Evolutionary conservation across 2,888 invertebrate species (phyloP).

Genomic region (Nineta flava): DNA sequence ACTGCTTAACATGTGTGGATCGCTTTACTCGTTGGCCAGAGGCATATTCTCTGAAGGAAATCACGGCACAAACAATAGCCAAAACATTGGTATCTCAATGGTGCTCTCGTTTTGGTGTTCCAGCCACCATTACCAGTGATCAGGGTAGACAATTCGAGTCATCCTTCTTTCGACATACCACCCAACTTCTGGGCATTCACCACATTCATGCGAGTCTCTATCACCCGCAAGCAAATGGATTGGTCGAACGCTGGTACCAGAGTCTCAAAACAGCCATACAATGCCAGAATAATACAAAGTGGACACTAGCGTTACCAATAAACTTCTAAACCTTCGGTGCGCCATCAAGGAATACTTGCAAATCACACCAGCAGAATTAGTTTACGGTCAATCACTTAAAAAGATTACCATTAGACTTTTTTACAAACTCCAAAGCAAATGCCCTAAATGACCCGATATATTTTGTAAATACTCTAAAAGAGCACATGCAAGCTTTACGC

Average conservation of each 20-base stretch:
- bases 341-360: conserved; percentile 17
- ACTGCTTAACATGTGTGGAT: conserved; percentile 15
- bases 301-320: not conserved
- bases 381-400: conserved; percentile 17
- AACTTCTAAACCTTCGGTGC: conserved; percentile 12
- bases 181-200: conserved; percentile 9
- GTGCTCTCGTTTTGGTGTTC: conserved; percentile 19
- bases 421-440: too few relatives aligned
- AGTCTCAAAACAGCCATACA: not conserved
- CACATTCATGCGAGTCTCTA: conserved; percentile 8
- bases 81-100: conserved; percentile 20
- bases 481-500: too few relatives aligned
- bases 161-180: conserved; percentile 12
- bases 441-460: too few relatives aligned
- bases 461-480: too few relatives aligned
- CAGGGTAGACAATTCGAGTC: conserved; percentile 19
- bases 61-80: too few relatives aligned
- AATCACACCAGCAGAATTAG: conserved; percentile 14
- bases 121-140: conserved; percentile 18
- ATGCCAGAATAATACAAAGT: not conserved
- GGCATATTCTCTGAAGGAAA: conserved; percentile 18
- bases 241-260: not conserved
- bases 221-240: not conserved
- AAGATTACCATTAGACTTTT: too few relatives aligned
- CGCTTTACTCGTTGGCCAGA: conserved; percentile 19